Base-by-base conservation (phyloP, 2,797 vertebrate genomes). In the Synanceia verrucosa region DNA sequence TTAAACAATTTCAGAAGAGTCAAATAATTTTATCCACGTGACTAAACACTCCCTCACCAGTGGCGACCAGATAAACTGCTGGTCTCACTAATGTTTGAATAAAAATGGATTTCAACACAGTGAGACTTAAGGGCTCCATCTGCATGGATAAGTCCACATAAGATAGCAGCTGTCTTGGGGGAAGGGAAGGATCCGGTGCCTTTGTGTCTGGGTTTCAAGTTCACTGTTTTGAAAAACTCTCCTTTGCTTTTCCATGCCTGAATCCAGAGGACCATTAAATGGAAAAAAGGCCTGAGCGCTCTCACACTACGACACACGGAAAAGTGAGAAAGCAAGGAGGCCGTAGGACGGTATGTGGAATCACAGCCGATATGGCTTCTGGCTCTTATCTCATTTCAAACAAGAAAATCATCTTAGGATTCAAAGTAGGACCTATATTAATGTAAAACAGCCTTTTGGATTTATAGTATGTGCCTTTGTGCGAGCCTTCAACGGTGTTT, bases 171-270 rank as follows among this genome's bases (percentile, higher is more conserved):
- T 11, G 76, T 72, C 4, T 84, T 58, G 56, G 70, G 76, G 79
- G 58, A 55, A 71, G 83, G 83, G 78, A 64, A 47, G 61, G 57
- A 78, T 76, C 39, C 37, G 83, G 82, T 88, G 92, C 81, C 81
- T 86, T 83, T 84, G 80, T 79, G 86, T 88, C 88, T 90, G 82
- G 81, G 76, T 77, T 84, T 90, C 83, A 78, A 85, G 58, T 91
- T 89, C 73, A 58, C 57, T 39, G 65, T 76, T 81, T 65, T 24
- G 78, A 80, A 71, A 81, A 67, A 39, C 60, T 76, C 73, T 67
- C 46, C 50, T 81, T 79, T 70, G 66, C 76, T 90, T 93, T 92
- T 93, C 91, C 91, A 79, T 68, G 62, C 60, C 50, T 53, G 63
- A 82, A 83, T 90, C 91, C 91, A 90, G 78, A 60, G 63, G 53